Evolutionary conservation across 1,140 invertebrate species (phyloP).

Genomic region (Parapsyche elsis): DNA sequence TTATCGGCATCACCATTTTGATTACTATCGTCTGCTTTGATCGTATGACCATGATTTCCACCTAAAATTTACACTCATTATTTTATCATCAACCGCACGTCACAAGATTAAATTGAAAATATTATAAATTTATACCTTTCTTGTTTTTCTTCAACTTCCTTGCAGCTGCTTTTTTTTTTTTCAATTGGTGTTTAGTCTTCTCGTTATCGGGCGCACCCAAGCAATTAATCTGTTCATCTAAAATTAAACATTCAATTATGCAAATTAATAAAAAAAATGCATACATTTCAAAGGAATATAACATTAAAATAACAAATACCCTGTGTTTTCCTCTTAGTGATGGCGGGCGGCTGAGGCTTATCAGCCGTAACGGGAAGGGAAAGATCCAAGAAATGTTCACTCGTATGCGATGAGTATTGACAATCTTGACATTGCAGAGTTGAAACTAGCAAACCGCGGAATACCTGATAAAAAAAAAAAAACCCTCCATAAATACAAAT

Average conservation of each 20-base stretch:
- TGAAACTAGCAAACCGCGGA: constrained; percentile 90
- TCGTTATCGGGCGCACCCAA: constrained; percentile 64
- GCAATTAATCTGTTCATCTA: constrained; percentile 63
- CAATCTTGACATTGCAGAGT: constrained; percentile 92
- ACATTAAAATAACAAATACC: constrained; percentile 56
- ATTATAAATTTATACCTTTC: constrained; percentile 42
- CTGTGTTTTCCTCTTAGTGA: constrained; percentile 64
- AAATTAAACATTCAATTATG: constrained; percentile 56
- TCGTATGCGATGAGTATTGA: constrained; percentile 82
- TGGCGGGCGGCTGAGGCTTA: constrained; percentile 75
- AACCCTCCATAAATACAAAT: constrained; percentile 5
- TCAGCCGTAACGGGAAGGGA: constrained; percentile 87
- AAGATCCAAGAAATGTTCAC: constrained; percentile 94
- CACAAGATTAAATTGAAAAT: background rate
- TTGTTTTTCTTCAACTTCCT: constrained; percentile 62
- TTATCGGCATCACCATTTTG: constrained; percentile 27
- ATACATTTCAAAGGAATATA: background rate
- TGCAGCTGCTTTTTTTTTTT: constrained; percentile 75
- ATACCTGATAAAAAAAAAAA: constrained; percentile 67
- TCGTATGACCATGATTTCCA: background rate
- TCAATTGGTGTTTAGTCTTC: constrained; percentile 75
- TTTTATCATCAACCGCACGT: background rate
- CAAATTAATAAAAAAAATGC: background rate
- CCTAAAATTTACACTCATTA: constrained; percentile 15
- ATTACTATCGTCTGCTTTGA: constrained; percentile 44